A percentile compares a stretch with the other conserved stretches of the same genome.
These are phyloP conservation scores for Coturnix japonica DNA, from an alignment of 2,113 vertebrate species.

Conservation along the genomic window DNA sequence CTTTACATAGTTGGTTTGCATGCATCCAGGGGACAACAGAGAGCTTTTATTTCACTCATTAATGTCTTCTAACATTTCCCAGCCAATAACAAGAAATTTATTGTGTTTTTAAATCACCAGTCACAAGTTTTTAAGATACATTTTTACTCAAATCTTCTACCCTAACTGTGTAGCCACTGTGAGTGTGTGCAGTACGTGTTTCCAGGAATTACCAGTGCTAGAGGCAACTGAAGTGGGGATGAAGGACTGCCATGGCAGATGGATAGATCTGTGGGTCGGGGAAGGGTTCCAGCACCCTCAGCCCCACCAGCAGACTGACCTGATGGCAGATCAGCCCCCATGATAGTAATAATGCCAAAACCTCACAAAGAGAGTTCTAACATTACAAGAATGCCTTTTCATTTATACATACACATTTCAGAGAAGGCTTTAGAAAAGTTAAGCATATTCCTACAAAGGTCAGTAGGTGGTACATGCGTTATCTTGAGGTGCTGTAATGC, in stretches of 20 bases:
- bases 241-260: not conserved
- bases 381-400: not conserved
- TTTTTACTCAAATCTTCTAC: not conserved
- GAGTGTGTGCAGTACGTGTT: not conserved
- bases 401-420: not conserved
- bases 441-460: conserved; percentile 1
- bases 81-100: not conserved
- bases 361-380: not conserved
- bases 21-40: not conserved
- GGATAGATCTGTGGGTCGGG: not conserved
- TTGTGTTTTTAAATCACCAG: not conserved
- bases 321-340: not conserved
- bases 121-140: not conserved
- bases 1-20: not conserved
- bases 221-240: not conserved
- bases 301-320: not conserved
- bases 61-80: not conserved
- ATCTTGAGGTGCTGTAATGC: not conserved
- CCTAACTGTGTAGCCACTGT: not conserved
- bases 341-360: not conserved
- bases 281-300: not conserved
- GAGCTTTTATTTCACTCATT: not conserved
- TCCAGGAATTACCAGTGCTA: not conserved
- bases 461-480: not conserved
- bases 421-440: not conserved